These are phyloP conservation scores for Ascaphus truei DNA, from an alignment of 2,113 vertebrate genomes.

Conservation along the genomic window DNA sequence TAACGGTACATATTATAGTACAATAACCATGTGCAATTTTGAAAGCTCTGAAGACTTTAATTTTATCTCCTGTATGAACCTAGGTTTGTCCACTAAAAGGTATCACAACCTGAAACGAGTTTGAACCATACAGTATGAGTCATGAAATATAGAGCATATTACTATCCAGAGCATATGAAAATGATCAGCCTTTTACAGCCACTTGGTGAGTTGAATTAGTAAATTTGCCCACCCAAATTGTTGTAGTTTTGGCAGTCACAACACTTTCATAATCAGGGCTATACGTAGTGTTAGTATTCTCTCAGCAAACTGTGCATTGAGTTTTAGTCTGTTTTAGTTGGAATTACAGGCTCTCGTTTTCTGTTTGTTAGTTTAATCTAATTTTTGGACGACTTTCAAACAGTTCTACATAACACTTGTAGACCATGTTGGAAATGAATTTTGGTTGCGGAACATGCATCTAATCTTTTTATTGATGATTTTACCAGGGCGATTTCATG, in stretches of 20 bases:
- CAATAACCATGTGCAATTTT: no score
- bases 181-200: slow-evolving; percentile 25
- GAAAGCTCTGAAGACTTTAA: no score
- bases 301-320: slow-evolving; percentile 26
- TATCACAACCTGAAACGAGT: background rate
- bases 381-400: no score
- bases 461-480: slow-evolving; percentile 12
- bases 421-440: slow-evolving; percentile 12
- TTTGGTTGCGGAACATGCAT: slow-evolving; percentile 1
- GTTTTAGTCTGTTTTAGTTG: slow-evolving; percentile 22
- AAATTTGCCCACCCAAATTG: slow-evolving; percentile 25
- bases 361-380: slow-evolving; percentile 18
- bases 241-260: slow-evolving; percentile 25
- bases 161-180: slow-evolving; percentile 27
- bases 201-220: slow-evolving; percentile 13
- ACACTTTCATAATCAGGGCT: slow-evolving; percentile 4
- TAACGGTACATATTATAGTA: no score
- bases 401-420: slow-evolving; percentile 9
- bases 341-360: slow-evolving; percentile 3
- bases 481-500: slow-evolving; percentile 6
- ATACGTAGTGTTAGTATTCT: slow-evolving; percentile 21
- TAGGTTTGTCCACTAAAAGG: background rate
- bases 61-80: no score
- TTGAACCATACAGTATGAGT: background rate
- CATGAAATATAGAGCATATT: background rate